Conservation (phyloP, 2,797 vertebrate genomes). For the Poecilia gillii region DNA sequence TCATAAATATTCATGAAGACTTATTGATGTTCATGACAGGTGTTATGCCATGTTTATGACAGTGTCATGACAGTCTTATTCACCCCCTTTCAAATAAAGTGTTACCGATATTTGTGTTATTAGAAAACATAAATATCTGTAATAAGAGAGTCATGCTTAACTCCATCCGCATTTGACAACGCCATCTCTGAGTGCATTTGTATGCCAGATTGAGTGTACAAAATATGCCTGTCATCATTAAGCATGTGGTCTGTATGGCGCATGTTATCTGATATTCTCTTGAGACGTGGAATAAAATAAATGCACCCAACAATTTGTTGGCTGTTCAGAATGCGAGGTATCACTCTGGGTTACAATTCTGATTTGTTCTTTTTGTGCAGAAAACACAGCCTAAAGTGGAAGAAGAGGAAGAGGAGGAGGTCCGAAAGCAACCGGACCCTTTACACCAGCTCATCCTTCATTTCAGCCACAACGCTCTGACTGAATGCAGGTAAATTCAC, state of each 20-base stretch:
- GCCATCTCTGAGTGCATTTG: conserved; percentile 11
- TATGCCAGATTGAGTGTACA: conserved; percentile 50
- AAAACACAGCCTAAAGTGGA: conserved; percentile 89
- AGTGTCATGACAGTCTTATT: no score
- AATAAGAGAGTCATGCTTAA: conserved; percentile 53
- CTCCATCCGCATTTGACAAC: conserved; percentile 39
- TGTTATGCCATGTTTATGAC: no score
- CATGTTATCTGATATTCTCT: conserved; percentile 51
- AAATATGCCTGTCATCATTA: conserved; percentile 13
- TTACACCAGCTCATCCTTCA: conserved; percentile 98
- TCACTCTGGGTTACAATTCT: conserved; percentile 5
- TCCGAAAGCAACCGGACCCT: conserved; percentile 90
- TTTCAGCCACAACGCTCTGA: conserved; percentile 96
- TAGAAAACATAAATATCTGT: conserved; percentile 4
- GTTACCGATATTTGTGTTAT: not conserved
- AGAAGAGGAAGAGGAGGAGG: conserved; percentile 92
- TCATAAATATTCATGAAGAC: no score
- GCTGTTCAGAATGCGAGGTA: not conserved
- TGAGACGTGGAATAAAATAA: not conserved
- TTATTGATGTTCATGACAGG: no score
- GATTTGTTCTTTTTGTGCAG: conserved; percentile 78
- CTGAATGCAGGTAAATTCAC: conserved; percentile 87
- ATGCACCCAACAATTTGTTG: not conserved
- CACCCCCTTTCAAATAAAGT: no score
- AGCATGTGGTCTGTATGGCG: conserved; percentile 52